Evolutionary conservation across 2,888 invertebrate species (phyloP).

Genomic region (Andrena camellia): DNA sequence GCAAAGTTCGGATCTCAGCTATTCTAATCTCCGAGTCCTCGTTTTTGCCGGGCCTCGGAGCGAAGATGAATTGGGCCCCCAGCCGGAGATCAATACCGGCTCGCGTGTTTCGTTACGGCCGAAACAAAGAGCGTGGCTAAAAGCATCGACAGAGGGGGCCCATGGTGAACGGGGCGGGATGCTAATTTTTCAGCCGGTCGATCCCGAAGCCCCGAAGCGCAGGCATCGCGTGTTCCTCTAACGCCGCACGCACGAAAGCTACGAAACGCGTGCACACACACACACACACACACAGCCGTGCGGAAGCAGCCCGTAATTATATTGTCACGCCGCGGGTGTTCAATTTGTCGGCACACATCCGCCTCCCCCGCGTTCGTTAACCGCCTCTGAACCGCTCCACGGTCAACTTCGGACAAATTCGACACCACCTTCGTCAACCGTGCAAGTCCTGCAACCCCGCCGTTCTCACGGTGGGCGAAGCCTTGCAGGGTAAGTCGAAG

Average conservation of each 20-base stretch:
- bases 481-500: background rate
- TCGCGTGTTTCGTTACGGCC: background rate
- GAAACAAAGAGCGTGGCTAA: conserved; percentile 20
- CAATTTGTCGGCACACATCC: conserved; percentile 70
- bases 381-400: conserved; percentile 26
- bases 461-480: conserved; percentile 39
- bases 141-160: conserved; percentile 9
- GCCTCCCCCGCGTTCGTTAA: conserved; percentile 59
- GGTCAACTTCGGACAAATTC: conserved; percentile 35
- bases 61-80: background rate
- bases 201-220: conserved; percentile 37
- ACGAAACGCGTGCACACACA: conserved; percentile 21
- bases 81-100: background rate
- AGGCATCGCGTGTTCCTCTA: conserved; percentile 55
- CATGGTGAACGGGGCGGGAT: conserved; percentile 6
- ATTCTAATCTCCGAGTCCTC: background rate
- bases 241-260: conserved; percentile 35
- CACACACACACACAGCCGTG: conserved; percentile 30
- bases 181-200: conserved; percentile 44
- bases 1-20: background rate
- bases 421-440: conserved; percentile 36
- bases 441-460: conserved; percentile 30
- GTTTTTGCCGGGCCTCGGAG: background rate
- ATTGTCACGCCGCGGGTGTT: conserved; percentile 75
- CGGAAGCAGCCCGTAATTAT: conserved; percentile 68